phyloP scores from a whole-genome alignment of 2,888 invertebrate species.

The Chalcis sispes region DNA sequence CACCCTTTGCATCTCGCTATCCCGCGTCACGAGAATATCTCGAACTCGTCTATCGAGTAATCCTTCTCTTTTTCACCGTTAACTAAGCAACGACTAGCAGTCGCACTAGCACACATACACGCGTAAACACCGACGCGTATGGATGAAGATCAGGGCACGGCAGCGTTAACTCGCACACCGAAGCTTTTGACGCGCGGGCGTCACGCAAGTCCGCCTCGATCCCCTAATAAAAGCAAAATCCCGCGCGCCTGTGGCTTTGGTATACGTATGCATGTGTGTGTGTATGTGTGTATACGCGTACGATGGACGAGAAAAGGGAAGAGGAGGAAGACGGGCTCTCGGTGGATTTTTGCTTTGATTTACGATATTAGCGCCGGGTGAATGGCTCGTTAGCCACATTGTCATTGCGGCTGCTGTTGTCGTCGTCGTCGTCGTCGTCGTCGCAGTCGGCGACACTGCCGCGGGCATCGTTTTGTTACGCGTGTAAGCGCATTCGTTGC shows the following conservation, averaged over 20 bases:
- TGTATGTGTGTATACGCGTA: slow-evolving; percentile 21
- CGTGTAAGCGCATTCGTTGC: neutral
- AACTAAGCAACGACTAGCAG: too few species aligned
- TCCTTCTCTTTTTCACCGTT: too few species aligned
- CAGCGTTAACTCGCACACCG: slow-evolving; percentile 14
- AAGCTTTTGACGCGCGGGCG: slow-evolving; percentile 18
- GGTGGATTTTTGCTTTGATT: slow-evolving; percentile 63
- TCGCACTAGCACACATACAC: too few species aligned
- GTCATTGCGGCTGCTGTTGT: slow-evolving; percentile 62
- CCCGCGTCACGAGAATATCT: too few species aligned
- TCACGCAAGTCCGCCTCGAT: slow-evolving; percentile 32
- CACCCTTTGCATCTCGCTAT: too few species aligned
- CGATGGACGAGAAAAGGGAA: slow-evolving; percentile 41
- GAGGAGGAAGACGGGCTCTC: slow-evolving; percentile 49
- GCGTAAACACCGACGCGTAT: too few species aligned
- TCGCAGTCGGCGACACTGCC: neutral
- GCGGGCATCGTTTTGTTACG: neutral
- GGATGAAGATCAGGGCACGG: too few species aligned
- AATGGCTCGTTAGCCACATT: slow-evolving; percentile 72
- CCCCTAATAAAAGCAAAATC: slow-evolving; percentile 46
- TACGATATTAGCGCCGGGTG: slow-evolving; percentile 64
- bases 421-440: slow-evolving; percentile 1
- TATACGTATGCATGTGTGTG: neutral
- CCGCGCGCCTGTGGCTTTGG: neutral
- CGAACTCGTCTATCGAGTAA: too few species aligned